These are phyloP conservation scores for Astreopora myriophthalma DNA, from an alignment of 64 coral and sea anemone genomes.

Conservation along the genomic window DNA sequence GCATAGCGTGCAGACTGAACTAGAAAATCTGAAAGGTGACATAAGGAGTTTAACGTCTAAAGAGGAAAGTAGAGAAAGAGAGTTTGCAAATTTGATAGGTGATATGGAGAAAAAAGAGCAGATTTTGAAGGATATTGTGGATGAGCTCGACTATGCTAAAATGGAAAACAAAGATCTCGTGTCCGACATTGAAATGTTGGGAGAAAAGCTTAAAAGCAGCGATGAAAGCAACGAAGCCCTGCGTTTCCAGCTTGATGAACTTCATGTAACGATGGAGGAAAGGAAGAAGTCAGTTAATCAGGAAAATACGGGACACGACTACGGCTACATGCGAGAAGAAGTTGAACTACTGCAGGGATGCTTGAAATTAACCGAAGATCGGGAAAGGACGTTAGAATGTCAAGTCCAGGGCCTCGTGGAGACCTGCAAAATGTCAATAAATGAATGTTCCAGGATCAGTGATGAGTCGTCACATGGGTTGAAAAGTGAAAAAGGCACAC, in stretches of 20 bases:
- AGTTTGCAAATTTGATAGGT: background rate
- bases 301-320: background rate
- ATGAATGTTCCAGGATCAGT: background rate
- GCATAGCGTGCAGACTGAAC: background rate
- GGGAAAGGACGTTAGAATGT: background rate
- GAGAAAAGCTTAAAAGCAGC: background rate
- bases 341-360: background rate
- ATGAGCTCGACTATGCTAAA: background rate
- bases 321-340: background rate
- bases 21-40: background rate
- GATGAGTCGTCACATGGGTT: background rate
- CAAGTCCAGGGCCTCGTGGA: background rate
- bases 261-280: background rate
- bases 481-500: background rate
- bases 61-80: conserved; percentile 1
- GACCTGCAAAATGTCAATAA: background rate
- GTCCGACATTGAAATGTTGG: background rate
- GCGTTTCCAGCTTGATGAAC: background rate
- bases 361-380: background rate
- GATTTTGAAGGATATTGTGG: background rate
- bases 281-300: background rate
- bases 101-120: background rate
- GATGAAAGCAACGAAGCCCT: background rate
- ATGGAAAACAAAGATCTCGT: background rate
- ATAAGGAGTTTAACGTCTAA: background rate